Evolutionary conservation across 1,140 invertebrate species (phyloP).

Genomic region (Zaprionus vittiger): DNA sequence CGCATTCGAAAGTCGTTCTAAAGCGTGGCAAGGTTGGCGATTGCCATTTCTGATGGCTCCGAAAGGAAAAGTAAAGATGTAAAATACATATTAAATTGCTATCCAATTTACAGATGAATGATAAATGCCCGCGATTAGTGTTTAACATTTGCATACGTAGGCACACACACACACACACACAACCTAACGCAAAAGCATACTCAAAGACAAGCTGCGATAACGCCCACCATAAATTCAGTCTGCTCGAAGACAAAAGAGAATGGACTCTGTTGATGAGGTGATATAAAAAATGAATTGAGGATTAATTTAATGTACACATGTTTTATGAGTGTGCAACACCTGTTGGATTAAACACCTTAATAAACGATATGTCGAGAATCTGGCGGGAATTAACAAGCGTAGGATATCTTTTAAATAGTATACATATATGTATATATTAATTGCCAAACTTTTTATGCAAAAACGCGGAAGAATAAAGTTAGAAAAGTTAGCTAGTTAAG

Average conservation of each 20-base stretch:
- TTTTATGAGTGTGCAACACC: slow-evolving; percentile 6
- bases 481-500: not conserved
- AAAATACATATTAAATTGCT: slow-evolving; percentile 19
- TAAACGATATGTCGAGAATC: slow-evolving; percentile 10
- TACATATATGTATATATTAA: slow-evolving; percentile 4
- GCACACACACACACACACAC: not conserved
- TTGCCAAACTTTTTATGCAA: slow-evolving; percentile 3
- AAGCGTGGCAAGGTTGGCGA: slow-evolving; percentile 41
- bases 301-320: slow-evolving; percentile 23
- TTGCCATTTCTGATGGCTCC: slow-evolving; percentile 37
- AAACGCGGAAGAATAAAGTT: slow-evolving; percentile 9
- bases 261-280: not conserved
- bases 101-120: slow-evolving; percentile 11
- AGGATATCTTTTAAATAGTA: not conserved
- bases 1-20: slow-evolving; percentile 69
- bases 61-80: slow-evolving; percentile 33
- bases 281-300: slow-evolving; percentile 6
- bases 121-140: slow-evolving; percentile 13
- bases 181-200: not conserved
- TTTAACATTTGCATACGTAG: slow-evolving; percentile 7
- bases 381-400: not conserved
- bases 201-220: not conserved
- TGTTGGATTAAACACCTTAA: slow-evolving; percentile 15
- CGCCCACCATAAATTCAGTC: slow-evolving; percentile 1
- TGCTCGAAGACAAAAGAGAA: slow-evolving; percentile 21